Percentiles rank a stretch among this genome's conserved stretches.
Evolutionary conservation across 2,113 vertebrate species (phyloP).

Genomic region (Zootoca vivipara): DNA sequence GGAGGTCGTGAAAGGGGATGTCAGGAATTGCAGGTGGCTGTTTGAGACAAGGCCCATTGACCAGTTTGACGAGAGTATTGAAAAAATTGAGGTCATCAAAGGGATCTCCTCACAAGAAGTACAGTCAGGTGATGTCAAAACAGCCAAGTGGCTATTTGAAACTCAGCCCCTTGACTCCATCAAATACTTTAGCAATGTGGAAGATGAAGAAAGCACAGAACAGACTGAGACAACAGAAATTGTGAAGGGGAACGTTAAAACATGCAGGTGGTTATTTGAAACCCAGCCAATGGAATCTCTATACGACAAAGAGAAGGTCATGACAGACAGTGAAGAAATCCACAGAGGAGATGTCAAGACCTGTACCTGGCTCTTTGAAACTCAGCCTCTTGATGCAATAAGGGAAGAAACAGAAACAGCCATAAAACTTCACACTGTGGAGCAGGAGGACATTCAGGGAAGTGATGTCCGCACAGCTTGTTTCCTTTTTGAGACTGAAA

Average conservation of each 20-base stretch:
- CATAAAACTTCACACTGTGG: conserved; percentile 78
- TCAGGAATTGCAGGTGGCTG: conserved; percentile 90
- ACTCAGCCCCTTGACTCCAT: conserved; percentile 91
- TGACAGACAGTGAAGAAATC: conserved; percentile 74
- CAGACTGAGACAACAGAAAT: conserved; percentile 68
- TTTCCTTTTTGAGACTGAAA: conserved; percentile 90
- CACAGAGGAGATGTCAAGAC: conserved; percentile 89
- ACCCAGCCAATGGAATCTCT: conserved; percentile 89
- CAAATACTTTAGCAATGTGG: conserved; percentile 84
- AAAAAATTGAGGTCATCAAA: conserved; percentile 88
- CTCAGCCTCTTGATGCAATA: conserved; percentile 84
- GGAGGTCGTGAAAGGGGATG: conserved; percentile 90
- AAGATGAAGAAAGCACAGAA: conserved; percentile 78
- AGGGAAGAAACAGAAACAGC: conserved; percentile 77
- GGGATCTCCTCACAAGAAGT: conserved; percentile 92
- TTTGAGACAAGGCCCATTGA: conserved; percentile 93
- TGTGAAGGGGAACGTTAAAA: conserved; percentile 89
- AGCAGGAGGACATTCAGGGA: conserved; percentile 85
- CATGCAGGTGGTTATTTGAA: conserved; percentile 92
- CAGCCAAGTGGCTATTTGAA: conserved; percentile 94
- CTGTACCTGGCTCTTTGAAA: conserved; percentile 92
- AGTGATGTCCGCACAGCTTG: conserved; percentile 85
- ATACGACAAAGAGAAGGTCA: conserved; percentile 81
- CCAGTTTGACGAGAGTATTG: conserved; percentile 87
- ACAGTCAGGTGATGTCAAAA: conserved; percentile 90